Evolutionary conservation across 2,113 vertebrate genomes (phyloP), one percentile per base, ranked within the genome.

Genomic region (Hippocampus comes): DNA sequence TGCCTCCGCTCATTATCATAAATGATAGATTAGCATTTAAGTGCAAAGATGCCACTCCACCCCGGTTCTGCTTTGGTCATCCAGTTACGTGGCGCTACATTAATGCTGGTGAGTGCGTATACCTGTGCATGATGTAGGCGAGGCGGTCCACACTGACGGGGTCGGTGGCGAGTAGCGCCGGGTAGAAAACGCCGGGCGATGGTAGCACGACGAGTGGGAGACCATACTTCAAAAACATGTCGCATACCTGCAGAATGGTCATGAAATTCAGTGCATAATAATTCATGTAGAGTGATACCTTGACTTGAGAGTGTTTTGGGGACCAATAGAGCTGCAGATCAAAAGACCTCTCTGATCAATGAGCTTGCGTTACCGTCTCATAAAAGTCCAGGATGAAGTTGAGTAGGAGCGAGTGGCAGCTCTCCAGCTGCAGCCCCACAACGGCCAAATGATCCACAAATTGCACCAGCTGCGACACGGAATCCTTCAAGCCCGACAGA

Each of bases 41-140:
- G 60, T 75, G 71, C 63, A 81, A 67, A 64, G 59, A 42, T 64
- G 48, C 51, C 15, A 49, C 76, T 70, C 75, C 38, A 80, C 74
- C 82, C 21, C 43, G 59, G 51, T n/a, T 72, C 74, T 75, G 49
- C 75, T 69, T 5, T 18, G 18, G 41, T 59, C 67, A 55, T 41
- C 27, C 51, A 41, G 49, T 23, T 15, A 17, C 6, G 15, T 5
- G n/a, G 49, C 63, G 8, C 42, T 25, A 48, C n/a, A 66, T 66
- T 46, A 41, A 69, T 17, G 51, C 27, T 20, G n/a, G 21, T 7
- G 20, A 56, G 21, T 11, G 63, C 21, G 23, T 3, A 51, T 56
- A 99, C 97, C 95, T 96, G 93, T 92, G 87, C 94, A 99, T 96
- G 80, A 98, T 94, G 85, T 94, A 91, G 84, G 96, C 95, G 70